A percentile compares a stretch with the other conserved stretches of the same genome.
phyloP scores from a whole-genome alignment of 1,140 invertebrate genomes.

The Paraescarpia echinospica region DNA sequence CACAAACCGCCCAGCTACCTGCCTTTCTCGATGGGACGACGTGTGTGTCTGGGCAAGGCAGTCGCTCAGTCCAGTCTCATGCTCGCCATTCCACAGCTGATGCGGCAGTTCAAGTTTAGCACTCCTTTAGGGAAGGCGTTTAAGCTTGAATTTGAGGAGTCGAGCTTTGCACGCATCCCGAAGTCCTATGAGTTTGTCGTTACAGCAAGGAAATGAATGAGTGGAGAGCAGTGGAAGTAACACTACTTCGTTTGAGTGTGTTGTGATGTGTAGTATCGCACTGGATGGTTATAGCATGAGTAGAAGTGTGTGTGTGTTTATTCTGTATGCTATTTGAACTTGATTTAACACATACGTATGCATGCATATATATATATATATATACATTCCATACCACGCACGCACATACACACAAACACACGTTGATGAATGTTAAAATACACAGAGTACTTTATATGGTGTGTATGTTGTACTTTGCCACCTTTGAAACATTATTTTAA shows the following conservation, averaged over 20 bases:
- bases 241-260: too few species aligned
- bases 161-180: slow-evolving; percentile 3
- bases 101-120: slow-evolving; percentile 50
- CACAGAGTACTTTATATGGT: too few species aligned
- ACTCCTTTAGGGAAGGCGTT: slow-evolving; percentile 7
- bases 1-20: slow-evolving; percentile 71
- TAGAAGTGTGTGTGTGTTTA: slow-evolving; percentile 16
- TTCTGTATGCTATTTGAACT: too few species aligned
- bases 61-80: slow-evolving; percentile 60
- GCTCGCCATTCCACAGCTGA: slow-evolving; percentile 38
- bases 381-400: too few species aligned
- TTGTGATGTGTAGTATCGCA: too few species aligned
- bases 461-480: too few species aligned
- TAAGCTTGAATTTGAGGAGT: background rate
- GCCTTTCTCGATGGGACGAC: slow-evolving; percentile 79
- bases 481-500: too few species aligned
- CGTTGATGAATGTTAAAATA: too few species aligned
- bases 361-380: too few species aligned
- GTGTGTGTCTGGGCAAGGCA: slow-evolving; percentile 86
- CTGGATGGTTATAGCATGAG: background rate
- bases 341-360: too few species aligned
- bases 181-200: slow-evolving; percentile 13
- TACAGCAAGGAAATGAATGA: background rate
- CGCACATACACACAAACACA: too few species aligned
- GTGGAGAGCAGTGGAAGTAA: background rate